These are phyloP conservation scores for Pampus argenteus DNA, from an alignment of 2,797 vertebrate species.

Conservation along the genomic window DNA sequence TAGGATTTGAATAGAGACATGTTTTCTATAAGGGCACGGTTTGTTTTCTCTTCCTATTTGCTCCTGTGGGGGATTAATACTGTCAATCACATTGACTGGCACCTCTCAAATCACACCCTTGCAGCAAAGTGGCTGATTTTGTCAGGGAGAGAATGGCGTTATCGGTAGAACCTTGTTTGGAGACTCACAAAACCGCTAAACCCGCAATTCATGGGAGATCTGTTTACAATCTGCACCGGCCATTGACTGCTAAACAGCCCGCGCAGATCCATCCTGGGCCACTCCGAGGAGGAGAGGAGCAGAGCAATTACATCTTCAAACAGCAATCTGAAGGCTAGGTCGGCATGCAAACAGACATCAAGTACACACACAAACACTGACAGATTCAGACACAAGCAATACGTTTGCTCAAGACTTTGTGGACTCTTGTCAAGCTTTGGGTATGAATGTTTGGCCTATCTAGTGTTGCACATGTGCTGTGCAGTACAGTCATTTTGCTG, in stretches of 20 bases:
- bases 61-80: constrained; percentile 88
- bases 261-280: constrained; percentile 83
- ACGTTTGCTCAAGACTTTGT: constrained; percentile 80
- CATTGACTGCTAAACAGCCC: constrained; percentile 88
- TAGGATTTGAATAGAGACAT: constrained; percentile 84
- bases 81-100: constrained; percentile 88
- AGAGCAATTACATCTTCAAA: constrained; percentile 88
- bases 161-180: constrained; percentile 89
- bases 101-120: constrained; percentile 87
- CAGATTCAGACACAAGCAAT: constrained; percentile 78
- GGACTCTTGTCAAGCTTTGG: constrained; percentile 71
- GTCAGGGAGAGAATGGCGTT: constrained; percentile 85
- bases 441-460: constrained; percentile 70
- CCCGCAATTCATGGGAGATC: constrained; percentile 89
- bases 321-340: constrained; percentile 82
- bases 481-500: constrained; percentile 67
- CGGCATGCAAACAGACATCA: constrained; percentile 82
- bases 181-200: constrained; percentile 89
- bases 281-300: constrained; percentile 84
- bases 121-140: constrained; percentile 89
- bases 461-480: constrained; percentile 62
- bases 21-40: constrained; percentile 83
- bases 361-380: constrained; percentile 82
- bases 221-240: constrained; percentile 89
- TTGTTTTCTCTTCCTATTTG: constrained; percentile 86